Evolutionary conservation across 2,888 invertebrate species (phyloP), one percentile per base, ranked within the genome.

Genomic region (Callimorpha dominula): DNA sequence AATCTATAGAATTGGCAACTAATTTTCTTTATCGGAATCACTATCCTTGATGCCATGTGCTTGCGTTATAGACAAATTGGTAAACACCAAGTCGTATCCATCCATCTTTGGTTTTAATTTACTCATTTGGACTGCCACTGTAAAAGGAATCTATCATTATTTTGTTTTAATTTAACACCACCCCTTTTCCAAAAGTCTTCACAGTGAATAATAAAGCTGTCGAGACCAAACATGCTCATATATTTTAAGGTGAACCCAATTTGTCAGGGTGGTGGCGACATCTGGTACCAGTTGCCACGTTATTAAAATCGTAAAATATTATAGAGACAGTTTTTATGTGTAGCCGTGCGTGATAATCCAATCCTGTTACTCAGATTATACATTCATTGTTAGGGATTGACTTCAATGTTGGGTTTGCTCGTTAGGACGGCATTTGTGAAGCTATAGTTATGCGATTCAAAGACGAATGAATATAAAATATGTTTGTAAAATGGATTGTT

Each of bases 181-280:
- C 78, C 76, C 80, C 74, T 75, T 81, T 82, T 80, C 78, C 31
- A 75, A 81, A 78, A 78, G 79, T 81, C 68, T 79, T 76, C 75
- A 78, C 77, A 75, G 76, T 72, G 68, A 75, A 81, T 86, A 87
- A 90, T 91, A 89, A 91, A 91, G 78, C 87, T 90, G 92, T 90
- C 90, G 79, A 79, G 86, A 83, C 74, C 77, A 78, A 84, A 85
- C 86, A 81, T 85, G 84, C 80, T 83, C 86, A 81, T 87, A 86
- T 85, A 82, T 84, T 82, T 85, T 83, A 75, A 81, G 76, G 76
- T 79, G 78, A 79, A 80, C 73, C 79, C 85, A 86, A 90, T 91
- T 90, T 91, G 89, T 92, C 88, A 86, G 80, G 67, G 74, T 65
- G 74, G 76, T 79, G 85, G 83, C 85, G 80, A 85, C 90, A 89